Evolutionary conservation across 1,140 invertebrate genomes (phyloP), one percentile per base, ranked within the genome.

Genomic region (Scaptomyza graminum): DNA sequence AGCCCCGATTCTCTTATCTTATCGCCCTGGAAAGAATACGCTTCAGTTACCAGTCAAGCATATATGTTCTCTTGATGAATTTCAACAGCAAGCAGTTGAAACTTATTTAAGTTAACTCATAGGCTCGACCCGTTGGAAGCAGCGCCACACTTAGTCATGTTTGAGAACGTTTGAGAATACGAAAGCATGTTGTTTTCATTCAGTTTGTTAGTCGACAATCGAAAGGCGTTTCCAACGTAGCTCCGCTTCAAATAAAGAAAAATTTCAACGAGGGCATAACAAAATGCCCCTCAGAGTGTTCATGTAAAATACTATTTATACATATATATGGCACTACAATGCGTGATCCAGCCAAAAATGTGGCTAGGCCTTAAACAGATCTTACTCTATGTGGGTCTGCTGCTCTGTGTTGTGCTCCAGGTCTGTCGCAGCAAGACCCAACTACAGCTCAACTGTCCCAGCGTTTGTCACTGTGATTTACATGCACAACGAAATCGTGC

Each of bases 321-420:
- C 31, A n/a, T n/a, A n/a, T 68, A 37, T 13, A 87, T 88, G 83
- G 83, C 82, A 51, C 65, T 87, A 60, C 82, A 88, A 83, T 87
- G 82, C 50, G 57, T 79, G 18, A 51, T 82, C 43, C 66, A 88
- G 31, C 79, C 79, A 41, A 88, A 88, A 44, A 88, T 88, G 83
- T 88, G 84, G 83, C 51, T 88, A 61, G 83, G 83, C 37, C 75
- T 88, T 11, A 88, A 88, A 43, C 83, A 88, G 66, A 88, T 83
- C 18, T 34, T 88, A 15, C 83, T 88, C 60, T 88, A 88, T 22
- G 79, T 88, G 65, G 83, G 83, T n/a, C 73, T 88, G 13, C 63
- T 88, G 63, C 83, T 88, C 11, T 88, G 83, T 3, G 83, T 88
- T 1, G 34, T 88, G 0, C 66, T 88, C 0, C 83, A 88, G 43